A percentile compares a stretch with the other conserved stretches of the same genome.
These are phyloP conservation scores for Anhinga anhinga DNA, from an alignment of 2,113 vertebrate genomes.

Conservation along the genomic window DNA sequence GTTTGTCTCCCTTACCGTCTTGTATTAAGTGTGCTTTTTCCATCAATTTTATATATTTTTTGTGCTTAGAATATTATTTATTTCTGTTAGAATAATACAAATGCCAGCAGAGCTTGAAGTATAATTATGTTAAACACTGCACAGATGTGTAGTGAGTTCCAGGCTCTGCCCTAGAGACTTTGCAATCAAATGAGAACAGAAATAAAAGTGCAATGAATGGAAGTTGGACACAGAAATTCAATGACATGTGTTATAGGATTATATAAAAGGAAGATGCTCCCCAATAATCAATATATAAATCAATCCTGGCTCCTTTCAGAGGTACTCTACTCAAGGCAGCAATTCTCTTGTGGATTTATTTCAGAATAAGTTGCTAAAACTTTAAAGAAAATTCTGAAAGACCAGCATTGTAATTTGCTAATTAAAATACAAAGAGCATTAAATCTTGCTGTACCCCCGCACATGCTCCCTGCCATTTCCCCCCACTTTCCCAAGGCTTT, in stretches of 20 bases:
- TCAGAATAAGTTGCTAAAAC: not conserved
- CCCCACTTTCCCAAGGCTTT: not conserved
- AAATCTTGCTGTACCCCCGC: not conserved
- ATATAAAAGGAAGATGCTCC: not conserved
- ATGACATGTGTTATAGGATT: not conserved
- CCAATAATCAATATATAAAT: conserved; percentile 16
- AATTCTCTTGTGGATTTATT: not conserved
- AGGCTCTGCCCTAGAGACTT: conserved; percentile 34
- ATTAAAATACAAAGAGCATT: not conserved
- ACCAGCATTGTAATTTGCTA: not conserved
- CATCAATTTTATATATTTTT: not conserved
- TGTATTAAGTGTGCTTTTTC: not conserved
- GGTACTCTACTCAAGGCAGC: not conserved
- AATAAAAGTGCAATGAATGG: not conserved
- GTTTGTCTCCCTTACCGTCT: not conserved
- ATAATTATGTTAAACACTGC: conserved; percentile 31
- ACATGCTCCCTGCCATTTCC: not conserved
- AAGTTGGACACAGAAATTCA: conserved; percentile 1
- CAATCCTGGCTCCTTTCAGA: not conserved
- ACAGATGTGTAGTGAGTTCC: conserved; percentile 2
- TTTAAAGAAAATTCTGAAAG: not conserved
- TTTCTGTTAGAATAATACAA: not conserved
- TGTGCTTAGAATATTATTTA: not conserved
- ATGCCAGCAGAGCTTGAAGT: not conserved
- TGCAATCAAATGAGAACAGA: not conserved